These are phyloP conservation scores for Callaeas wilsoni DNA, from an alignment of 2,113 vertebrate genomes.

Conservation along the genomic window DNA sequence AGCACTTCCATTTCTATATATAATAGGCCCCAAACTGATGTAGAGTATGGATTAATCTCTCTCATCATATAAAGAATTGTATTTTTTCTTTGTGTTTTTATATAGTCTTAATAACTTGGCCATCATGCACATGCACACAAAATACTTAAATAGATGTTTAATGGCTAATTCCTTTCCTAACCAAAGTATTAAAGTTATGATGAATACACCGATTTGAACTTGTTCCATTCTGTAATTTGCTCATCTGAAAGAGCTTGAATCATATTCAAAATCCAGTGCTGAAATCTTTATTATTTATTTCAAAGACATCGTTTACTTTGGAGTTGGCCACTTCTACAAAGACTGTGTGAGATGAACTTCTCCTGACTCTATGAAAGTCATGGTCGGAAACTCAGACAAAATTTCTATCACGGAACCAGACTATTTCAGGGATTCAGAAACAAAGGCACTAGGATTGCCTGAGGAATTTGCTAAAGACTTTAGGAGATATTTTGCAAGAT, in stretches of 20 bases:
- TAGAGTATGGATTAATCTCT: slow-evolving; percentile 5
- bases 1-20: slow-evolving; percentile 8
- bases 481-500: not conserved
- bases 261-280: not conserved
- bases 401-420: not conserved
- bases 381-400: not conserved
- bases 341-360: not conserved
- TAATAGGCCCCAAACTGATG: not conserved
- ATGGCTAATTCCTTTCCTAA: not conserved
- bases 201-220: not conserved
- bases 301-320: not conserved
- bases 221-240: not conserved
- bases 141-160: not conserved
- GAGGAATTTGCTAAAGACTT: not conserved
- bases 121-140: not conserved
- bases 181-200: not conserved
- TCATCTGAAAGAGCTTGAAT: not conserved
- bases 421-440: not conserved
- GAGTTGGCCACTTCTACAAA: not conserved
- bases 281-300: not conserved
- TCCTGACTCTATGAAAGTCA: not conserved
- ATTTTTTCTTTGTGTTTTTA: slow-evolving; percentile 10
- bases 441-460: not conserved
- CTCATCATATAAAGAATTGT: not conserved
- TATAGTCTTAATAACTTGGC: not conserved